Conservation (phyloP, 2,888 invertebrate species). For the Erannis defoliaria region DNA sequence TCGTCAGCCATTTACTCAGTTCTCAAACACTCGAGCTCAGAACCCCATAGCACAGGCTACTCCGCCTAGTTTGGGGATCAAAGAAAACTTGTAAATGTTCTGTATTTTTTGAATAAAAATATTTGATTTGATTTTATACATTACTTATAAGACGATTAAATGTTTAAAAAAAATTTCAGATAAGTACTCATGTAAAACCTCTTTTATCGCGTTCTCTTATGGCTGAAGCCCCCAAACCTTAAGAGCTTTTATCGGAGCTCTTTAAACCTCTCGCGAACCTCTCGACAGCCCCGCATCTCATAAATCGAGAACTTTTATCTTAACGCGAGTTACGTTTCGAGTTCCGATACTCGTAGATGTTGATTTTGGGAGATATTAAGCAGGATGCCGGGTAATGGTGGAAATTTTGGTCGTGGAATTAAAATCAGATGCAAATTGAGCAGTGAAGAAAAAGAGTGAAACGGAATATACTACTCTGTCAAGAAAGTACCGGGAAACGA, state of each 20-base stretch:
- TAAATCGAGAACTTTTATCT: slow-evolving; percentile 48
- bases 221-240: slow-evolving; percentile 17
- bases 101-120: too few species aligned
- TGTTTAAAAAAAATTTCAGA: too few species aligned
- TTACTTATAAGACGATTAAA: too few species aligned
- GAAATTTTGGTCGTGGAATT: not conserved
- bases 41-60: too few species aligned
- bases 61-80: too few species aligned
- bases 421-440: not conserved
- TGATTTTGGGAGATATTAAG: slow-evolving; percentile 17
- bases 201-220: not conserved
- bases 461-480: too few species aligned
- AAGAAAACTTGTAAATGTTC: too few species aligned
- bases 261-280: slow-evolving; percentile 39
- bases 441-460: not conserved
- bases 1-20: too few species aligned
- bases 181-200: not conserved
- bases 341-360: slow-evolving; percentile 24
- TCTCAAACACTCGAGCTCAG: too few species aligned
- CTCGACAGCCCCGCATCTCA: slow-evolving; percentile 39
- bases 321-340: slow-evolving; percentile 32
- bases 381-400: slow-evolving; percentile 8
- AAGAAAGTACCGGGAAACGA: too few species aligned
- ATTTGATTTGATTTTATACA: too few species aligned
- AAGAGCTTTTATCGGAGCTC: slow-evolving; percentile 42